phyloP scores from a whole-genome alignment of 2,797 vertebrate genomes.

The Spea hammondii region DNA sequence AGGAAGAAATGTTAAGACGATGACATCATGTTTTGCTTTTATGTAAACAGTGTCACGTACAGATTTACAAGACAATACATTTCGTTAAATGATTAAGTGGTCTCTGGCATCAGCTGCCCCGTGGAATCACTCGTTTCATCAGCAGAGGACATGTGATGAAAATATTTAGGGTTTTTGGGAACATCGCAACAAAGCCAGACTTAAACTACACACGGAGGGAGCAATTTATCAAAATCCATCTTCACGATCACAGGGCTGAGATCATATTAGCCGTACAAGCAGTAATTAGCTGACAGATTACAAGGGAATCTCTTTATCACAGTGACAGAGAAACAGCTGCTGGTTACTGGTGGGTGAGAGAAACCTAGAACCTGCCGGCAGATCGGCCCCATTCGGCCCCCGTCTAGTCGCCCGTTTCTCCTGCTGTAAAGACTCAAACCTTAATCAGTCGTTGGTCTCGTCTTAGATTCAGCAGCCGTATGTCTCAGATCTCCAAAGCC shows the following conservation, averaged over 20 bases:
- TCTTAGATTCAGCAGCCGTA: too few species aligned
- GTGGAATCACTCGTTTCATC: not conserved
- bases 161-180: not conserved
- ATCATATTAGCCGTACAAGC: not conserved
- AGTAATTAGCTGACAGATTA: constrained; percentile 4
- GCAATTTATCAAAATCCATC: constrained; percentile 15
- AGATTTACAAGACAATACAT: not conserved
- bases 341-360: too few species aligned
- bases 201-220: too few species aligned
- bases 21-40: not conserved
- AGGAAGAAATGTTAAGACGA: not conserved
- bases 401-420: too few species aligned
- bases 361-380: too few species aligned
- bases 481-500: too few species aligned
- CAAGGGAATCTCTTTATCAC: not conserved
- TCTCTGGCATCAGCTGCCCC: not conserved
- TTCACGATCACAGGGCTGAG: not conserved
- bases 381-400: too few species aligned
- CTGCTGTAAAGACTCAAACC: too few species aligned
- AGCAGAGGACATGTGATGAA: not conserved
- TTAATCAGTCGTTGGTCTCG: too few species aligned
- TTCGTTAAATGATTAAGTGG: not conserved
- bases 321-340: not conserved
- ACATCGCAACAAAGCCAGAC: too few species aligned
- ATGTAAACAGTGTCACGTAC: not conserved